Percentiles rank a stretch among this genome's conserved stretches.
Conservation (phyloP, 1,140 invertebrate species). For the Saxidomus purpurata region DNA sequence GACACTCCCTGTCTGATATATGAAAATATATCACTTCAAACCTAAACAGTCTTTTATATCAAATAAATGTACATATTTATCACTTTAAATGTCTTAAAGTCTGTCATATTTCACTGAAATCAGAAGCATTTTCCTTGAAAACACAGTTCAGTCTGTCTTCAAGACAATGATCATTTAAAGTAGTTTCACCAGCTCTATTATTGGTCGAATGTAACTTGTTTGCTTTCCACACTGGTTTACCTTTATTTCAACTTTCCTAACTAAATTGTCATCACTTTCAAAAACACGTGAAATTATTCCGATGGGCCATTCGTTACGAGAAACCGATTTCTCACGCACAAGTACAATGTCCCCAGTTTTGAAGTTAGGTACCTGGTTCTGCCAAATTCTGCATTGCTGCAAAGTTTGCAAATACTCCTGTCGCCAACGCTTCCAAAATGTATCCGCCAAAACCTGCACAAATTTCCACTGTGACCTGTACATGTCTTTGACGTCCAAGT, state of each 20-base stretch:
- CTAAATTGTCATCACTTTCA: background rate
- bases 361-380: background rate
- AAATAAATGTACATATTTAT: too few species aligned
- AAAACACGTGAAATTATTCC: conserved; percentile 41
- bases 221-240: too few species aligned
- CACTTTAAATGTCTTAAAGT: too few species aligned
- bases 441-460: conserved; percentile 63
- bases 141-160: too few species aligned
- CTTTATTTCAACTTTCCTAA: background rate
- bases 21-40: too few species aligned
- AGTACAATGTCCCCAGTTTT: conserved; percentile 63
- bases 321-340: conserved; percentile 46
- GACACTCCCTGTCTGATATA: too few species aligned
- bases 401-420: conserved; percentile 53
- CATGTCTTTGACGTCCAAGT: conserved; percentile 56
- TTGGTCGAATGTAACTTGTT: too few species aligned
- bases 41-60: too few species aligned
- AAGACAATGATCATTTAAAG: too few species aligned
- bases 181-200: too few species aligned
- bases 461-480: conserved; percentile 65
- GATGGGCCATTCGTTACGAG: conserved; percentile 56
- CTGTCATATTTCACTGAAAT: too few species aligned
- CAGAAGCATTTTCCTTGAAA: too few species aligned
- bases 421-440: conserved; percentile 65
- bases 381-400: conserved; percentile 59